Conservation (phyloP, 2,888 invertebrate species). For the Tortrix viridana region DNA sequence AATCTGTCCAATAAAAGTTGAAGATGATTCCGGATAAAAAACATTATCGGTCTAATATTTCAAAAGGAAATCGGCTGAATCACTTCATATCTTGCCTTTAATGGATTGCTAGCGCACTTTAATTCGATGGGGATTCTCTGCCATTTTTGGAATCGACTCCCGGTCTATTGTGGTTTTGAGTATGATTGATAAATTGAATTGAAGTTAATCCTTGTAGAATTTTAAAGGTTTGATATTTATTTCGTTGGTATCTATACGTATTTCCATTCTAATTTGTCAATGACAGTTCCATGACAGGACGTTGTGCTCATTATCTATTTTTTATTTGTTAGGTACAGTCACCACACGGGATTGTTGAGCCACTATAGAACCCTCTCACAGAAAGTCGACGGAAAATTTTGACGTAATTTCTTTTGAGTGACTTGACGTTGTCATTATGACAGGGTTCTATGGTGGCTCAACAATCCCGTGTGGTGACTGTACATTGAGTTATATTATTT, state of each 20-base stretch:
- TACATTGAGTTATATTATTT: too few relatives aligned
- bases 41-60: conserved; percentile 55
- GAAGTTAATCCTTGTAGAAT: neutral
- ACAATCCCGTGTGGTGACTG: too few relatives aligned
- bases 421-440: too few relatives aligned
- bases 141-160: conserved; percentile 13
- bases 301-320: too few relatives aligned
- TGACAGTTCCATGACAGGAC: neutral
- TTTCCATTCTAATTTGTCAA: neutral
- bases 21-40: conserved; percentile 57
- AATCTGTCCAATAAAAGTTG: conserved; percentile 61
- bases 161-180: conserved; percentile 16
- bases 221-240: too few relatives aligned
- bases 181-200: conserved; percentile 26
- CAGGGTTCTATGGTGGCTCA: too few relatives aligned
- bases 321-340: too few relatives aligned
- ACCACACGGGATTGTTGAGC: too few relatives aligned
- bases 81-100: conserved; percentile 60
- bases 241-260: too few relatives aligned
- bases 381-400: too few relatives aligned
- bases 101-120: conserved; percentile 52
- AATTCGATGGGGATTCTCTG: conserved; percentile 44
- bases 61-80: conserved; percentile 50
- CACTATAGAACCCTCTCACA: too few relatives aligned
- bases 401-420: too few relatives aligned